phyloP scores from a whole-genome alignment of 2,888 invertebrate genomes.

The Azorinus chamasolen region DNA sequence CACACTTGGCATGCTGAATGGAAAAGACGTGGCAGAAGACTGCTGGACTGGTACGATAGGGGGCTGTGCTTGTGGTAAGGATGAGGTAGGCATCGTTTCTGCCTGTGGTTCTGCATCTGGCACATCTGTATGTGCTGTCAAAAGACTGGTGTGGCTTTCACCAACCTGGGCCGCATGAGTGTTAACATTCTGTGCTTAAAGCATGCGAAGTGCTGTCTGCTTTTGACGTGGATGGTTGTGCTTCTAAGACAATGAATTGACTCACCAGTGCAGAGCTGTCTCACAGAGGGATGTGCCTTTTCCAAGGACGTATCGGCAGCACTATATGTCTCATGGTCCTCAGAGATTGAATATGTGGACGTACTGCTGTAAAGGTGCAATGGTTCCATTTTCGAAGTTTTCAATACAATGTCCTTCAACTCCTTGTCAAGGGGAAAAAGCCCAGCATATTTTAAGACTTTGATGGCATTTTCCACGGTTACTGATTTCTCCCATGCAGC shows the following conservation, averaged over 20 bases:
- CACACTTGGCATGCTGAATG: conserved; percentile 1
- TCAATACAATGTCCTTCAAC: not conserved
- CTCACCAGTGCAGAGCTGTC: no score
- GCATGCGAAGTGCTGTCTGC: not conserved
- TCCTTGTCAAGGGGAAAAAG: conserved; percentile 10
- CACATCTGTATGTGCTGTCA: not conserved
- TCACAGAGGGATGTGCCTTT: no score
- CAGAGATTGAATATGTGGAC: no score
- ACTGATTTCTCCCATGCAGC: conserved; percentile 28
- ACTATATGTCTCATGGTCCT: no score
- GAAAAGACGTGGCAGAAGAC: not conserved
- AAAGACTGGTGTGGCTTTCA: not conserved
- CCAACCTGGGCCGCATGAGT: not conserved
- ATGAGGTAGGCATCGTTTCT: not conserved
- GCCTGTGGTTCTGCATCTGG: not conserved
- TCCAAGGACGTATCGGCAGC: no score
- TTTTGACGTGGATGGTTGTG: not conserved
- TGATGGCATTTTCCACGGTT: conserved; percentile 28
- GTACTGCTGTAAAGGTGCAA: no score
- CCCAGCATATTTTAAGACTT: conserved; percentile 24
- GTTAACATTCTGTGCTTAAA: not conserved
- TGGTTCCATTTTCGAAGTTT: no score
- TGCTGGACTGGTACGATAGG: not conserved
- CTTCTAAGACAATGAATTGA: not conserved
- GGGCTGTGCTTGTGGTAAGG: not conserved